Evolutionary conservation across 2,113 vertebrate genomes (phyloP).

Genomic region (Hypocryptadius cinnamomeus): DNA sequence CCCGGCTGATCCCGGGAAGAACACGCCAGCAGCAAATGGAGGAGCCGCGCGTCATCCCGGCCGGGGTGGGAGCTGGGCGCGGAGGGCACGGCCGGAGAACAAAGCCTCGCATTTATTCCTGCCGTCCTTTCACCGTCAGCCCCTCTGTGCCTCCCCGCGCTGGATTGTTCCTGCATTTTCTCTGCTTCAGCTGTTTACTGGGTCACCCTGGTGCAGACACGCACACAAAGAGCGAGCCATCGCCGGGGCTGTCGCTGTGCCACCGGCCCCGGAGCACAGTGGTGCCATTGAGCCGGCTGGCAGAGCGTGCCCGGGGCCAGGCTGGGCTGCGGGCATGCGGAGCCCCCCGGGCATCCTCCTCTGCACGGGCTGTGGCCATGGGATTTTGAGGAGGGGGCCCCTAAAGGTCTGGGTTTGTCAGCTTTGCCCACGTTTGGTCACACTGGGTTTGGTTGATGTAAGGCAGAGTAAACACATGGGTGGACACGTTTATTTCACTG

Average conservation of each 20-base stretch:
- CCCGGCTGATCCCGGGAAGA: background rate
- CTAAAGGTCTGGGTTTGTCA: rapidly evolving
- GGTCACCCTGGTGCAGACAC: conserved; percentile 2
- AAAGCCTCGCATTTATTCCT: background rate
- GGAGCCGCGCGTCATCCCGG: background rate
- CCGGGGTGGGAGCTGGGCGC: background rate
- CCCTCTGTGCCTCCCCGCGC: background rate
- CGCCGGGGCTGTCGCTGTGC: background rate
- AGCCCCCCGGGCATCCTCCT: background rate
- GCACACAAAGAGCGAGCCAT: background rate
- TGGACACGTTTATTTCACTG: background rate
- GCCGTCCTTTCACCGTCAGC: background rate
- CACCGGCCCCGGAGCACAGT: background rate
- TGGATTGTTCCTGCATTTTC: conserved; percentile 45
- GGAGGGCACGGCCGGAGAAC: background rate
- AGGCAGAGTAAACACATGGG: background rate
- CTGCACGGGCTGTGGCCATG: rapidly evolving
- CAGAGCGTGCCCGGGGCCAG: background rate
- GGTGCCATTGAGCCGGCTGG: background rate
- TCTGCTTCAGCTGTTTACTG: conserved; percentile 62
- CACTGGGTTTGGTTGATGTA: background rate
- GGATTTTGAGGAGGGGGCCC: background rate
- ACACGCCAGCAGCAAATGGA: background rate
- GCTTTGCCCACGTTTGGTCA: background rate
- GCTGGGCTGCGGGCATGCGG: background rate